Evolutionary conservation across 1,140 invertebrate species (phyloP).

Genomic region (Vollenhovia emeryi): DNA sequence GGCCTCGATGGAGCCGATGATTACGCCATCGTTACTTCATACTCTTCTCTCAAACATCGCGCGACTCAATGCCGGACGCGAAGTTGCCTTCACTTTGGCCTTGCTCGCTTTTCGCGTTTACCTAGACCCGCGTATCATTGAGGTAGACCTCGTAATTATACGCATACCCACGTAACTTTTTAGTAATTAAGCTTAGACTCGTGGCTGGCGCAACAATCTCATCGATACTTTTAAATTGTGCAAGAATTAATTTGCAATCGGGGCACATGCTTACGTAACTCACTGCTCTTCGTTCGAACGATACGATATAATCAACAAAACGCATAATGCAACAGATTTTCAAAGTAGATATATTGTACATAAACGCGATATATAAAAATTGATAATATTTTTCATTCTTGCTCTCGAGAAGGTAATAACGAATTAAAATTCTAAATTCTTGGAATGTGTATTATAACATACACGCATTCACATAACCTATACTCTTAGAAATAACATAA

Average conservation of each 20-base stretch:
- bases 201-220: neutral
- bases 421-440: neutral
- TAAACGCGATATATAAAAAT: neutral
- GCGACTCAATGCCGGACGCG: constrained; percentile 36
- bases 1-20: neutral
- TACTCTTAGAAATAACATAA: neutral
- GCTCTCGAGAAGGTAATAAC: neutral
- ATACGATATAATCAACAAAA: neutral
- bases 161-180: constrained; percentile 16
- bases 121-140: constrained; percentile 55
- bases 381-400: neutral
- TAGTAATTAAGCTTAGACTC: neutral
- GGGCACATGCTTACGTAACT: neutral
- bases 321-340: neutral
- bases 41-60: constrained; percentile 11
- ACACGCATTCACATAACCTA: neutral
- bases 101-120: constrained; percentile 71
- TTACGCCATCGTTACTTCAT: constrained; percentile 50
- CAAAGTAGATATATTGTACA: neutral
- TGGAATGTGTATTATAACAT: neutral
- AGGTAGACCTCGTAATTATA: constrained; percentile 12
- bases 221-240: neutral
- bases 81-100: constrained; percentile 68
- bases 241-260: neutral
- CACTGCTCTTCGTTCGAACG: neutral